These are phyloP conservation scores for Myiotriccus ornatus DNA, from an alignment of 2,797 vertebrate genomes.

Conservation along the genomic window DNA sequence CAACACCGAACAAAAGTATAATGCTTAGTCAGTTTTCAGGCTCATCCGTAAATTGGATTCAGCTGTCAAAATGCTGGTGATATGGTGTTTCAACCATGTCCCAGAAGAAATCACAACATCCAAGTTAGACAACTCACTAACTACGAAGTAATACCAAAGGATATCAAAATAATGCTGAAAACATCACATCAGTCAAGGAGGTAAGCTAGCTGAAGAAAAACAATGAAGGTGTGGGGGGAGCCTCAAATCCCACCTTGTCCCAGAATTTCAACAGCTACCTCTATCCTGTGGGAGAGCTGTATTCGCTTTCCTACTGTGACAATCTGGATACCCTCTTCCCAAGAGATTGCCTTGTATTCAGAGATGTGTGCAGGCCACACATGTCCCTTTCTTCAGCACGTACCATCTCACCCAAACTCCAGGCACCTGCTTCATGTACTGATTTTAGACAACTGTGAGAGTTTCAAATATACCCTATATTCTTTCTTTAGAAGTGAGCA, in stretches of 20 bases:
- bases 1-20: neutral
- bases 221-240: neutral
- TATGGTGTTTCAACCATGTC: neutral
- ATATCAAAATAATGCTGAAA: neutral
- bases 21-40: neutral
- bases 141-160: neutral
- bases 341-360: neutral
- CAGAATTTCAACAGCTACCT: neutral
- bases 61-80: neutral
- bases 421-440: neutral
- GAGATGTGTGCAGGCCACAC: no score
- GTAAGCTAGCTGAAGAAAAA: neutral
- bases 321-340: neutral
- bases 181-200: neutral
- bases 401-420: rapidly evolving
- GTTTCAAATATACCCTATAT: neutral
- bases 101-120: neutral
- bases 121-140: neutral
- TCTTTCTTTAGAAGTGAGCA: neutral
- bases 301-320: neutral
- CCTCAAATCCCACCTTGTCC: neutral
- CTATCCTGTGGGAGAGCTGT: neutral
- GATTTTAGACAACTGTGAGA: neutral
- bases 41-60: neutral
- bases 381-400: neutral